Evolutionary conservation across 2,888 invertebrate genomes (phyloP), one percentile per base, ranked within the genome.

Genomic region (Oegoconia quadripuncta): DNA sequence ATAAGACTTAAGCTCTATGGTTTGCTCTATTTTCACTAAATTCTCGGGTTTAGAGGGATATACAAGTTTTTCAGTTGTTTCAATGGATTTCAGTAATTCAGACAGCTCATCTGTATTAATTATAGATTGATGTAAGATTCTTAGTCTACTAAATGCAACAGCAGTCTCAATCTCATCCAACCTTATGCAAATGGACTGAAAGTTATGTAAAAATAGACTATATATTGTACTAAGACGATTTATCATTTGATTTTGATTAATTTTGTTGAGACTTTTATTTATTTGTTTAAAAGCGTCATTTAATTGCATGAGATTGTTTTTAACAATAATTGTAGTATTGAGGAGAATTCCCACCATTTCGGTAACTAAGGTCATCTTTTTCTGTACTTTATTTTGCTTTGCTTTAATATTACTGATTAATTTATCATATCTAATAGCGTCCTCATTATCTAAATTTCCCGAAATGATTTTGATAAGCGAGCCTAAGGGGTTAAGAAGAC

Each of bases 391-490:
- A 27, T 46, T 22, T 36, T 50, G 48, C 12, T 34, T 27, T 14
- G 28, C 20, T 36, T 44, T 39, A 31, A 52, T 23, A 5, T 44
- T 31, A 25, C 26, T 34, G 23, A 50, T 55, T 14, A 48, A 23
- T 6, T 16, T 30, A 28, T 52, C 48, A 32, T 49, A 51, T 30
- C 35, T 42, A 6, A 46, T 28, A 8, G 52, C 52, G 31, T 54
- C 54, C 0, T 53, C 42, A 26, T 50, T 40, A 36, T 57, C 54
- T 35, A 59, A 37, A 17, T 59, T 56, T 29, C 51, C 50, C 2
- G 50, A 48, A 25, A 56, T 50, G 3, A 43, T 29, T 39, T 54
- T 59, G 37, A 50, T 38, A n/a, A 52, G 9, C 6, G 44, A 35
- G 12, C 48, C 48, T 26, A 49, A 25, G 4, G 42, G 46, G 18